A percentile compares a stretch with the other conserved stretches of the same genome.
phyloP scores from a whole-genome alignment of 64 coral and sea anemone species.

The Cladopsammia gracilis region DNA sequence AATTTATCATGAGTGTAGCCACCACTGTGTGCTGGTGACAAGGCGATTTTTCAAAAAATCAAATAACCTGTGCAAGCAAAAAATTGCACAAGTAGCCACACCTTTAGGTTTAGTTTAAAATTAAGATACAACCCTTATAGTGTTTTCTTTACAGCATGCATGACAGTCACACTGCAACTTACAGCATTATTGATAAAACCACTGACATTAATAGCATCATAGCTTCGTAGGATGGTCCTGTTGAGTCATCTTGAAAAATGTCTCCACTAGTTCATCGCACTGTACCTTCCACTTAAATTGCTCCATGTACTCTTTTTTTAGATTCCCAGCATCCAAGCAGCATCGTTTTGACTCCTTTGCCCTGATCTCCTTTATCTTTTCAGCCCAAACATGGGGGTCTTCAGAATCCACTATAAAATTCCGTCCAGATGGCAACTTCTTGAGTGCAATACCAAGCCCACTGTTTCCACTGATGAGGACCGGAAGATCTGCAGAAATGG shows the following conservation, averaged over 20 bases:
- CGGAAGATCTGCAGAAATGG: constrained; percentile 19
- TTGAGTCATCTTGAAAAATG: background rate
- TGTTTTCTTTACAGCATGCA: no score
- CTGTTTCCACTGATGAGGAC: constrained; percentile 39
- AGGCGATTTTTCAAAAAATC: no score
- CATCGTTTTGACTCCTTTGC: background rate
- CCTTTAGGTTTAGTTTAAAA: no score
- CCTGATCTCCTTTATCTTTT: constrained; percentile 3
- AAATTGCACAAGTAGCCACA: no score
- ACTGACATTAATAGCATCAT: no score
- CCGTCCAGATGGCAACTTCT: background rate
- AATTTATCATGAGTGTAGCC: no score
- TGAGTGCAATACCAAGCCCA: constrained; percentile 19
- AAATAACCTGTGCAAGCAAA: no score
- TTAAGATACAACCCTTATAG: no score
- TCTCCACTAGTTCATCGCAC: background rate
- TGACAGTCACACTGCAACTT: no score
- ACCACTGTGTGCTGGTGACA: no score
- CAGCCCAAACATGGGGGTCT: constrained; percentile 25
- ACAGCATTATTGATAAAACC: no score
- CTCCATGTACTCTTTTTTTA: background rate
- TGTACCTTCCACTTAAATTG: constrained; percentile 8
- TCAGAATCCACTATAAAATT: constrained; percentile 14
- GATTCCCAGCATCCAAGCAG: background rate
- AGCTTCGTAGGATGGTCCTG: no score